These are phyloP conservation scores for Ptilonorhynchus violaceus DNA, from an alignment of 2,113 vertebrate genomes.

Conservation along the genomic window DNA sequence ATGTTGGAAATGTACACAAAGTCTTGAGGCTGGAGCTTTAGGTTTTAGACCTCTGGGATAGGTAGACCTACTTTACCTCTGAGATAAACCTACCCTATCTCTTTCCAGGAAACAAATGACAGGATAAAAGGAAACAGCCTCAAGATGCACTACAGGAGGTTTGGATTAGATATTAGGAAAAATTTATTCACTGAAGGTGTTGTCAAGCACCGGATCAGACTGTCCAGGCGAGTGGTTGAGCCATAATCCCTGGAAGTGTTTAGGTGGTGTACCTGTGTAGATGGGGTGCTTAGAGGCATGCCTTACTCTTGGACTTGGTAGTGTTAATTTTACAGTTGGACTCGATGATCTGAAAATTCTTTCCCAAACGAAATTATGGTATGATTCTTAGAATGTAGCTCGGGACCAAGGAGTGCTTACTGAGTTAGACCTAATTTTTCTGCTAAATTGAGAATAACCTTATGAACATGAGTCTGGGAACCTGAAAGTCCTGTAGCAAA, in stretches of 20 bases:
- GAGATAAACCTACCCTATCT: not conserved
- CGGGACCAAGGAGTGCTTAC: not conserved
- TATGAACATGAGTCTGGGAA: not conserved
- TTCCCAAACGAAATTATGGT: not conserved
- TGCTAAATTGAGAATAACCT: not conserved
- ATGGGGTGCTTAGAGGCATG: not conserved
- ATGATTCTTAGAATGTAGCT: not conserved
- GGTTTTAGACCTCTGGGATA: not conserved
- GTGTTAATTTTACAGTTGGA: rapidly evolving
- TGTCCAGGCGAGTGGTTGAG: not conserved
- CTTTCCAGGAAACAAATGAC: not conserved
- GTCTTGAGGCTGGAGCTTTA: not conserved
- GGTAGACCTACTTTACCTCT: not conserved
- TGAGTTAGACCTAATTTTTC: not conserved
- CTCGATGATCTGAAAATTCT: not conserved
- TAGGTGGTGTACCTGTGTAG: not conserved
- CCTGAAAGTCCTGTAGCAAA: not conserved
- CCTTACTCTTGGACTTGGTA: not conserved
- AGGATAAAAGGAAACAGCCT: not conserved
- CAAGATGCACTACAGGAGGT: not conserved
- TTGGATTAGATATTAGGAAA: not conserved
- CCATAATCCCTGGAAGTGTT: not conserved
- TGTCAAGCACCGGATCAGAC: not conserved
- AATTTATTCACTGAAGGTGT: not conserved
- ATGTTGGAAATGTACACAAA: not conserved